A percentile compares a stretch with the other conserved stretches of the same genome.
These are phyloP conservation scores for Chymomyza caudatula DNA, from an alignment of 2,888 invertebrate genomes.

Conservation along the genomic window DNA sequence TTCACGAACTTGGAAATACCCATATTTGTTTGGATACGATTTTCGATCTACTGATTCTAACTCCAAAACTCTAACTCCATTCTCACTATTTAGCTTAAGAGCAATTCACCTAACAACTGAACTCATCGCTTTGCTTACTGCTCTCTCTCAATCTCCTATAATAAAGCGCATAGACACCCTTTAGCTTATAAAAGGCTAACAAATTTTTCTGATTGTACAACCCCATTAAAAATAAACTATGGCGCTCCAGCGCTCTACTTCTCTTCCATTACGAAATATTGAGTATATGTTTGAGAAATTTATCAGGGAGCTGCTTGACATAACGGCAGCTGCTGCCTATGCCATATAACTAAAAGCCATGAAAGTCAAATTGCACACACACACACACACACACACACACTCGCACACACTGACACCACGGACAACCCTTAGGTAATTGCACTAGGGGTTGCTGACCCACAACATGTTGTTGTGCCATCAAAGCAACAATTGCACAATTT, in stretches of 20 bases:
- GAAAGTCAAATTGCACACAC: constrained; percentile 3
- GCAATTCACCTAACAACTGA: too few species aligned
- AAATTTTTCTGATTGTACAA: not conserved
- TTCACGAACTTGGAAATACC: too few species aligned
- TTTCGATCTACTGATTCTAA: too few species aligned
- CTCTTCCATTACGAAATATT: not conserved
- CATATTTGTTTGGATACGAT: too few species aligned
- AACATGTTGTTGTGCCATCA: not conserved
- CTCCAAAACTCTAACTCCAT: too few species aligned
- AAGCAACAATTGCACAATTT: constrained; percentile 6
- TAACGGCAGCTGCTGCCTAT: constrained; percentile 19
- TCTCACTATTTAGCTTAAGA: too few species aligned
- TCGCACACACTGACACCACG: constrained; percentile 13
- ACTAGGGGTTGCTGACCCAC: constrained; percentile 23
- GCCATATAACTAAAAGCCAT: not conserved
- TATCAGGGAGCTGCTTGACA: constrained; percentile 12
- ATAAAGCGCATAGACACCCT: not conserved
- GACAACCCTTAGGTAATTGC: constrained; percentile 26
- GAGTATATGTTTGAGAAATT: not conserved
- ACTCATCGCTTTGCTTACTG: too few species aligned
- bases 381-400: constrained; percentile 9
- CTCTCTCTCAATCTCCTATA: not conserved
- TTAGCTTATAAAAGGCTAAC: not conserved
- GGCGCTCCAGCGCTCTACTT: not conserved
- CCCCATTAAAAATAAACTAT: not conserved